These are phyloP conservation scores for Drosophila sulfurigaster DNA, from an alignment of 1,140 invertebrate genomes.

Conservation along the genomic window DNA sequence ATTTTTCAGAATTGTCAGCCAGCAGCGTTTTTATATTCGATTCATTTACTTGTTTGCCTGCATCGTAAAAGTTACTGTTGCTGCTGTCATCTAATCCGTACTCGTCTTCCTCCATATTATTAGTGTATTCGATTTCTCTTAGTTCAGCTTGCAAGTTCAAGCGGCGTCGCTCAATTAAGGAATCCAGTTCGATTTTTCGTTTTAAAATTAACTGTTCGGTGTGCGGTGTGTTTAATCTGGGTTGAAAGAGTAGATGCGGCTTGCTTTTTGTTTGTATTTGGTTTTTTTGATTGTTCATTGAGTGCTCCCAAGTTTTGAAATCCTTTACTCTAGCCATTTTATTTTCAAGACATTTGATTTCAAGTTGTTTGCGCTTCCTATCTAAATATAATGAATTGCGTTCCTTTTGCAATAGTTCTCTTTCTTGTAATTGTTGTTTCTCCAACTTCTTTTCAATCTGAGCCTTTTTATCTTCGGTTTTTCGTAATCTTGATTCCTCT, in stretches of 20 bases:
- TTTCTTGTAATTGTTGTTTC: constrained; percentile 94
- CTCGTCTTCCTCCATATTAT: constrained; percentile 62
- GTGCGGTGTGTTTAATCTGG: constrained; percentile 85
- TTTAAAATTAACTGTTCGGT: constrained; percentile 62
- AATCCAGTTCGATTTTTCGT: constrained; percentile 57
- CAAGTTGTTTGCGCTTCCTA: constrained; percentile 93
- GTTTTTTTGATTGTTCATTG: constrained; percentile 90
- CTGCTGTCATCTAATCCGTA: constrained; percentile 46
- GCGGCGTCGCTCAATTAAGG: constrained; percentile 50
- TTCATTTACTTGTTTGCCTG: constrained; percentile 37
- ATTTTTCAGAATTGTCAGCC: constrained; percentile 20
- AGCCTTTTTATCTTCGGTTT: constrained; percentile 89
- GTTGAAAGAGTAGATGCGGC: constrained; percentile 95
- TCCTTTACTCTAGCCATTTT: constrained; percentile 95
- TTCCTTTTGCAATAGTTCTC: constrained; percentile 93
- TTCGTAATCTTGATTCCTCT: constrained; percentile 95
- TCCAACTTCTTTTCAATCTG: constrained; percentile 97
- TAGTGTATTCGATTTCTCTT: constrained; percentile 55
- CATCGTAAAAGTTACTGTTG: constrained; percentile 37
- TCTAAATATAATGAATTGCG: constrained; percentile 93
- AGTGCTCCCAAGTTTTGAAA: constrained; percentile 94
- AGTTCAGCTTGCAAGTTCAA: constrained; percentile 61
- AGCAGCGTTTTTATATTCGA: constrained; percentile 1
- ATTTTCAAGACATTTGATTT: constrained; percentile 95
- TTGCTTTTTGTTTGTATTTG: constrained; percentile 95